These are phyloP conservation scores for Archips xylosteana DNA, from an alignment of 2,888 invertebrate genomes.

Conservation along the genomic window DNA sequence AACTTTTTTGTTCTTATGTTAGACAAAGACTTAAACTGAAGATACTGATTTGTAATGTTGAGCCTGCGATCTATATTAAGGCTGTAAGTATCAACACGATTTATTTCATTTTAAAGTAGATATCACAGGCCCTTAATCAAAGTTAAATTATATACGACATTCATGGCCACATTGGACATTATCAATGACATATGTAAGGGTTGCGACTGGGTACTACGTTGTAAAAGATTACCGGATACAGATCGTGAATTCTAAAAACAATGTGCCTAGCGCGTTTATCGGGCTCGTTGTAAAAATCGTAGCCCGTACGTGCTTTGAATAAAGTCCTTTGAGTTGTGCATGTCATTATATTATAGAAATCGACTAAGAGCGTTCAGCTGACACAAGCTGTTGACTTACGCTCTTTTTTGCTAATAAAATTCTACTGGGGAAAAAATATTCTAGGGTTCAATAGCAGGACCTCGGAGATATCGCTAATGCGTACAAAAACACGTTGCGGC, in stretches of 20 bases:
- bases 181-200: slow-evolving; percentile 32
- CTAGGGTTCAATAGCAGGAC: slow-evolving; percentile 36
- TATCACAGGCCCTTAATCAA: slow-evolving; percentile 7
- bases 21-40: slow-evolving; percentile 23
- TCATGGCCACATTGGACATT: slow-evolving; percentile 14
- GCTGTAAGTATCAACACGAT: not conserved
- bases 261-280: slow-evolving; percentile 39
- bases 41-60: not conserved
- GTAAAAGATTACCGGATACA: slow-evolving; percentile 31
- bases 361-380: slow-evolving; percentile 9
- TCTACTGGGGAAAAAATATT: slow-evolving; percentile 29
- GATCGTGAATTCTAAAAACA: slow-evolving; percentile 42
- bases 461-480: slow-evolving; percentile 32
- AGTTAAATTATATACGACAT: slow-evolving; percentile 20
- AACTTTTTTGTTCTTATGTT: slow-evolving; percentile 36
- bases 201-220: slow-evolving; percentile 17
- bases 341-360: slow-evolving; percentile 21
- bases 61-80: not conserved
- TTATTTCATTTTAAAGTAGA: not conserved
- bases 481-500: slow-evolving; percentile 38
- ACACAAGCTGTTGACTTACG: slow-evolving; percentile 26
- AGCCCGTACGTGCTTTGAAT: slow-evolving; percentile 39
- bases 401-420: slow-evolving; percentile 19
- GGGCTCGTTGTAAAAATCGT: slow-evolving; percentile 39
- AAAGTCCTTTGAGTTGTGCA: slow-evolving; percentile 29